A percentile compares a stretch with the other conserved stretches of the same genome.
phyloP scores from a whole-genome alignment of 2,888 invertebrate genomes.

The Agrochola lychnidis region DNA sequence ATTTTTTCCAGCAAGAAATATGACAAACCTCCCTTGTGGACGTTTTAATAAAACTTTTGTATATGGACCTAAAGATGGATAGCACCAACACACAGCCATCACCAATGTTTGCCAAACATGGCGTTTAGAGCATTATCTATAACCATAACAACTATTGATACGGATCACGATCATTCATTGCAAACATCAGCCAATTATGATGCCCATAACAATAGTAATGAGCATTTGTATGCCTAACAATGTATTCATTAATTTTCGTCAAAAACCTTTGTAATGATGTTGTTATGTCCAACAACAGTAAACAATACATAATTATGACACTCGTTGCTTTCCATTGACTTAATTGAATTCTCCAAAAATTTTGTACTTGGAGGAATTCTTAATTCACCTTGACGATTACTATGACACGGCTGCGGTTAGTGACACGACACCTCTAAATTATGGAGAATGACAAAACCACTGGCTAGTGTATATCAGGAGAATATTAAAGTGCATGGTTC shows the following conservation, averaged over 20 bases:
- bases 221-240: conserved; percentile 29
- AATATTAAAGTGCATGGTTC: conserved; percentile 24
- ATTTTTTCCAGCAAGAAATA: no score
- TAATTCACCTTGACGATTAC: conserved; percentile 1
- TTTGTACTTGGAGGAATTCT: not conserved
- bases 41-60: no score
- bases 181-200: conserved; percentile 9
- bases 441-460: conserved; percentile 9
- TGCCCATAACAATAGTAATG: conserved; percentile 25
- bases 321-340: conserved; percentile 8
- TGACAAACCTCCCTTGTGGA: no score
- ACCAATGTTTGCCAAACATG: not conserved
- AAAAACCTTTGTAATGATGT: conserved; percentile 1
- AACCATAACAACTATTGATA: not conserved
- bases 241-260: conserved; percentile 26
- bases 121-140: conserved; percentile 23
- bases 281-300: conserved; percentile 3
- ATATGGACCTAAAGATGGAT: not conserved
- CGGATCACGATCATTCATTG: conserved; percentile 10
- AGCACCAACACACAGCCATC: not conserved
- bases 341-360: conserved; percentile 25
- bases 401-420: conserved; percentile 13
- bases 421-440: conserved; percentile 28
- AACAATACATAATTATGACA: conserved; percentile 31
- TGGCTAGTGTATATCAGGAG: conserved; percentile 4